Evolutionary conservation across 2,888 invertebrate genomes (phyloP).

Genomic region (Drosophila phalerata): DNA sequence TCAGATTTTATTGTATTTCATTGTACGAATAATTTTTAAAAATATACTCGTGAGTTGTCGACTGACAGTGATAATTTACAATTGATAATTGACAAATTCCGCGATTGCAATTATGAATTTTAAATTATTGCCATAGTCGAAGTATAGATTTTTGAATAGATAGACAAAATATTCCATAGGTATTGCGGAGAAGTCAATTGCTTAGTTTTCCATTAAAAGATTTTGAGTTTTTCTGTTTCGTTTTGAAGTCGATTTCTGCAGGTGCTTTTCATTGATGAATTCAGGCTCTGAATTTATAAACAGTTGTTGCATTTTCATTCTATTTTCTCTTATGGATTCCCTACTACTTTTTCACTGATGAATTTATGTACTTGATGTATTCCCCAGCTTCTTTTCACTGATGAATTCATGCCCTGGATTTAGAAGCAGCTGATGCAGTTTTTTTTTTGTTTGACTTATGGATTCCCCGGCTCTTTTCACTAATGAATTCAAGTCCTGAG

Average conservation of each 20-base stretch:
- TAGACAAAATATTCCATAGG: not conserved
- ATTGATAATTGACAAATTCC: constrained; percentile 11
- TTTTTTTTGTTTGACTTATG: no score
- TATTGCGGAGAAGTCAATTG: not conserved
- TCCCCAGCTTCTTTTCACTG: no score
- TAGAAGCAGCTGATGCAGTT: no score
- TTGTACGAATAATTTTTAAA: constrained; percentile 1
- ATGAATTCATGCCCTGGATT: no score
- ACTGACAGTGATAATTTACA: constrained; percentile 6
- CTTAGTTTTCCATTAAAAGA: not conserved
- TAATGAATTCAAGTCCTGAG: no score
- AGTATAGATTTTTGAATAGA: not conserved
- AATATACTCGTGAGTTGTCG: not conserved
- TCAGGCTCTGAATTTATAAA: not conserved
- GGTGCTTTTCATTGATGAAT: not conserved
- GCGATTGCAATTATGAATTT: constrained; percentile 14
- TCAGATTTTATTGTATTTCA: constrained; percentile 1
- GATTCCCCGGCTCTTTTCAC: no score
- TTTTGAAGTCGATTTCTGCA: not conserved
- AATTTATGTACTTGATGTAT: no score
- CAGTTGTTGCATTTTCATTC: not conserved
- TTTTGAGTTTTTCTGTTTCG: not conserved
- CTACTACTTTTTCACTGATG: no score
- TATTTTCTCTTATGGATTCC: not conserved
- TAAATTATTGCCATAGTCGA: constrained; percentile 4